Evolutionary conservation across 2,888 invertebrate species (phyloP).

Genomic region (Eupeodes luniger): DNA sequence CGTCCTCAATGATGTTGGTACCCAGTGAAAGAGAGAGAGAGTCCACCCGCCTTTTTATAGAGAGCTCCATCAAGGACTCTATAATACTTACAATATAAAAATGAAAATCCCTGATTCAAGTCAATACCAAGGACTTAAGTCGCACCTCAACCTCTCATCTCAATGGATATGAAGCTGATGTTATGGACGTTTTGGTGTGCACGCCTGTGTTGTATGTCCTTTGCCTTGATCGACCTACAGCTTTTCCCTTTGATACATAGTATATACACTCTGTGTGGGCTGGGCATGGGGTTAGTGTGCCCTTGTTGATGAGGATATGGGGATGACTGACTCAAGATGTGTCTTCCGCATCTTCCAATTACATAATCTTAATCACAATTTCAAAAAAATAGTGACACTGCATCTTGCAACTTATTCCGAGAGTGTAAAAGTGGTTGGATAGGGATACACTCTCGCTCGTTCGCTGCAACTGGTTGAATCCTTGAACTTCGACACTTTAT

Average conservation of each 20-base stretch:
- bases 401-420: neutral
- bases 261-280: neutral
- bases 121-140: slow-evolving; percentile 51
- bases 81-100: slow-evolving; percentile 36
- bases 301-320: neutral
- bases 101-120: slow-evolving; percentile 40
- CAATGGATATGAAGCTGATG: slow-evolving; percentile 2
- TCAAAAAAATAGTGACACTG: neutral
- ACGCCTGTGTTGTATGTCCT: slow-evolving; percentile 6
- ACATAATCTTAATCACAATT: slow-evolving; percentile 15
- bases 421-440: neutral
- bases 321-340: slow-evolving; percentile 8
- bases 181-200: neutral
- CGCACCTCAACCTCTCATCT: slow-evolving; percentile 15
- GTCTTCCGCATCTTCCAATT: slow-evolving; percentile 31
- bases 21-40: neutral
- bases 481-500: slow-evolving; percentile 66
- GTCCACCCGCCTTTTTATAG: neutral
- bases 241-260: neutral
- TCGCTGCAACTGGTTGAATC: slow-evolving; percentile 65
- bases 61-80: slow-evolving; percentile 28
- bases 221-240: slow-evolving; percentile 48
- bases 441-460: neutral
- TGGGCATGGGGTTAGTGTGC: too few species aligned
- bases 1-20: slow-evolving; percentile 21